Evolutionary conservation across 2,888 invertebrate species (phyloP).

Genomic region (Lymantria dispar): DNA sequence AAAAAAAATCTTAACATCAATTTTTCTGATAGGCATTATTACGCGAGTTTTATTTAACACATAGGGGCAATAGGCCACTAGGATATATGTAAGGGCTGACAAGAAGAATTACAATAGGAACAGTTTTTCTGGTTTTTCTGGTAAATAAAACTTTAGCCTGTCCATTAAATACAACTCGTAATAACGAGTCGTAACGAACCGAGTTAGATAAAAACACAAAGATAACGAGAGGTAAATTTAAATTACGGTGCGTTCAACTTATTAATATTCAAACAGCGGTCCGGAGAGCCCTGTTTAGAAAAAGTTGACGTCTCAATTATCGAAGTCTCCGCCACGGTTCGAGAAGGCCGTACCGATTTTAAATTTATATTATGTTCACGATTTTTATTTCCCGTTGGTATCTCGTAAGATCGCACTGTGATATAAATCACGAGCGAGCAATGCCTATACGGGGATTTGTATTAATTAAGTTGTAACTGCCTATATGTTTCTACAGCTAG

Average conservation of each 20-base stretch:
- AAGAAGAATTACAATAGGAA: too few species aligned
- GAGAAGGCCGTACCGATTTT: conserved; percentile 40
- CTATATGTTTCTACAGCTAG: too few species aligned
- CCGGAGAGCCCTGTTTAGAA: conserved; percentile 50
- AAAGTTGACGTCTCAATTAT: conserved; percentile 82
- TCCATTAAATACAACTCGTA: conserved; percentile 22
- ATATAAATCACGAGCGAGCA: conserved; percentile 18
- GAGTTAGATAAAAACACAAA: conserved; percentile 60
- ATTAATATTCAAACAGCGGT: conserved; percentile 76
- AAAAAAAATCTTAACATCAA: too few species aligned
- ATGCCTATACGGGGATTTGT: neutral
- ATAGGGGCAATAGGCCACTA: too few species aligned
- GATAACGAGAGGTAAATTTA: conserved; percentile 74
- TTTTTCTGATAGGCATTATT: too few species aligned
- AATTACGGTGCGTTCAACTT: conserved; percentile 71
- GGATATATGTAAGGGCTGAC: too few species aligned
- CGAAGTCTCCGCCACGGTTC: conserved; percentile 41
- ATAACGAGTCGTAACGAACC: conserved; percentile 36
- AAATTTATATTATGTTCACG: conserved; percentile 79
- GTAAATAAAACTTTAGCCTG: conserved; percentile 4
- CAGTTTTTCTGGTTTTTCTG: neutral
- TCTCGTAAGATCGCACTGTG: conserved; percentile 39
- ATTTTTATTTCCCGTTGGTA: conserved; percentile 73
- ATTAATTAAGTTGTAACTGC: neutral
- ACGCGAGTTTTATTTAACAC: too few species aligned